Conservation (phyloP, 2,113 vertebrate species). For the Odontophorus gujanensis region DNA sequence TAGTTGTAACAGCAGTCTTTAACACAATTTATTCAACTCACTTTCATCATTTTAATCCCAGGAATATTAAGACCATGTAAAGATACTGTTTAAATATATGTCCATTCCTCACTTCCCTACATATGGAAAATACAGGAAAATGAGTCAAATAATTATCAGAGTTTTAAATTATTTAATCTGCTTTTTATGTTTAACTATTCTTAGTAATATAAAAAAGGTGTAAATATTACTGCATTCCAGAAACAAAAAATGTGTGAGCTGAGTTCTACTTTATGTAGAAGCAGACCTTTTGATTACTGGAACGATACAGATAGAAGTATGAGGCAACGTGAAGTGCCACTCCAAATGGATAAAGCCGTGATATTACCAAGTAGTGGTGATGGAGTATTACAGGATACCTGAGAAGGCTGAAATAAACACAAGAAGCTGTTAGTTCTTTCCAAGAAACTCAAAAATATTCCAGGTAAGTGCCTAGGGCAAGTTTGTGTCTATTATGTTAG, state of each 20-base stretch:
- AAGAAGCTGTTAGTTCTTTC: neutral
- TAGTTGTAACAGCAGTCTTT: neutral
- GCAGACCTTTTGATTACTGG: neutral
- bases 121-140: neutral
- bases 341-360: neutral
- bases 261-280: neutral
- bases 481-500: neutral
- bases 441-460: neutral
- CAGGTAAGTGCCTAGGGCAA: neutral
- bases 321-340: neutral
- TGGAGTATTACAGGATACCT: neutral
- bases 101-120: fast-evolving
- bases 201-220: neutral
- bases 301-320: neutral
- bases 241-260: neutral
- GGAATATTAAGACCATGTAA: neutral
- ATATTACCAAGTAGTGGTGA: neutral
- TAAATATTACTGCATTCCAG: neutral
- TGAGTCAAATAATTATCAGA: neutral
- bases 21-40: neutral
- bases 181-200: neutral
- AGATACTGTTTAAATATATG: neutral
- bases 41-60: neutral
- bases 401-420: neutral
- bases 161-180: neutral